A percentile compares a stretch with the other conserved stretches of the same genome.
Evolutionary conservation across 2,797 vertebrate species (phyloP).

Genomic region (Craterocephalus amniculus): DNA sequence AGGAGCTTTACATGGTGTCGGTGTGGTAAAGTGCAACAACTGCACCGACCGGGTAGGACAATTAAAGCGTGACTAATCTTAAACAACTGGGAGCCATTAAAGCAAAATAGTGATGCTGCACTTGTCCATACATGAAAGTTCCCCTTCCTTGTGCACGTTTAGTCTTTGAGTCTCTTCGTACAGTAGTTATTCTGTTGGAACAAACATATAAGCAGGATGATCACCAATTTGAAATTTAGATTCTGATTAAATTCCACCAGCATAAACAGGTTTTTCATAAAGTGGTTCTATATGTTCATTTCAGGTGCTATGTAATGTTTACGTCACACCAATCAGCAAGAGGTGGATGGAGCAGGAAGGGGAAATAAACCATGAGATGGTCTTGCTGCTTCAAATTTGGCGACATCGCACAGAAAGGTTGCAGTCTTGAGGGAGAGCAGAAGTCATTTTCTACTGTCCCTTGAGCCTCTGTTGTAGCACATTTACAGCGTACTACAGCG

Average conservation of each 20-base stretch:
- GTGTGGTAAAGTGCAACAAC: not conserved
- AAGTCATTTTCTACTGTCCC: not conserved
- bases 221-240: not conserved
- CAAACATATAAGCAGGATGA: not conserved
- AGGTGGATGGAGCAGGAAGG: not conserved
- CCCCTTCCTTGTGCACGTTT: not conserved
- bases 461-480: not conserved
- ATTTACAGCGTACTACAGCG: not conserved
- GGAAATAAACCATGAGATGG: not conserved
- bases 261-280: not conserved
- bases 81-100: not conserved
- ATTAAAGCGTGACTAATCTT: not conserved
- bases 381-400: not conserved
- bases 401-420: not conserved
- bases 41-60: not conserved
- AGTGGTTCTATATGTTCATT: not conserved
- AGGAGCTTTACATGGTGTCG: not conserved
- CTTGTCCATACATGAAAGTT: not conserved
- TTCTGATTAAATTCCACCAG: not conserved
- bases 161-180: too few relatives aligned
- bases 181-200: not conserved
- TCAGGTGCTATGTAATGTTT: slow-evolving; percentile 6
- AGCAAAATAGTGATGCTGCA: slow-evolving; percentile 2
- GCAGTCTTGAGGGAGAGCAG: not conserved
- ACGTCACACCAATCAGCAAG: not conserved